Conservation (phyloP, 2,888 invertebrate genomes). For the Andrena flavipes region DNA sequence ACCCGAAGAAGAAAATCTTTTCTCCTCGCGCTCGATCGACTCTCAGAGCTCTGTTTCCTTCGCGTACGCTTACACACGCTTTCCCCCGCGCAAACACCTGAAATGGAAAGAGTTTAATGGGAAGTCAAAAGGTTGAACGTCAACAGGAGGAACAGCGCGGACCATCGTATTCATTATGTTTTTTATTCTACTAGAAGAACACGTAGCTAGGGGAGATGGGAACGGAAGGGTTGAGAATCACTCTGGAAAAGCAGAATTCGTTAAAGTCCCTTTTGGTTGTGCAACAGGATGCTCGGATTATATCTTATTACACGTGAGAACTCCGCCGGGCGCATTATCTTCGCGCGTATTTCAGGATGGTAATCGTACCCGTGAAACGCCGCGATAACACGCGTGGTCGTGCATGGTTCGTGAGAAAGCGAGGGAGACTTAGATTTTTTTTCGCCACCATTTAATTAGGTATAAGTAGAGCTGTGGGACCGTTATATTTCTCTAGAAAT, state of each 20-base stretch:
- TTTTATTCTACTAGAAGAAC: neutral
- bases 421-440: constrained; percentile 2
- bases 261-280: constrained; percentile 48
- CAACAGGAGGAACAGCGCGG: too few relatives aligned
- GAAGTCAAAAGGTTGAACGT: too few relatives aligned
- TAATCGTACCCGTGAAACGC: constrained; percentile 57
- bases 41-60: constrained; percentile 54
- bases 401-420: constrained; percentile 42
- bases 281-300: constrained; percentile 65
- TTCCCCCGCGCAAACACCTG: too few relatives aligned
- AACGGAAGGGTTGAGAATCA: constrained; percentile 16
- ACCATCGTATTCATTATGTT: too few relatives aligned
- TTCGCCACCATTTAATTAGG: constrained; percentile 5
- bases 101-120: too few relatives aligned
- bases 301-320: constrained; percentile 63
- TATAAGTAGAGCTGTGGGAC: neutral
- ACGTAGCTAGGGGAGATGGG: neutral
- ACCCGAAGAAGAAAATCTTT: constrained; percentile 61
- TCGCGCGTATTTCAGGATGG: constrained; percentile 56
- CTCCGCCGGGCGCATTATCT: constrained; percentile 50
- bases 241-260: constrained; percentile 51
- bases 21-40: constrained; percentile 48
- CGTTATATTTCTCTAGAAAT: neutral
- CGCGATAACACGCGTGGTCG: constrained; percentile 46
- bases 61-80: constrained; percentile 55